Base-by-base conservation (phyloP, 2,888 invertebrate species). In the Idaea dimidiata region DNA sequence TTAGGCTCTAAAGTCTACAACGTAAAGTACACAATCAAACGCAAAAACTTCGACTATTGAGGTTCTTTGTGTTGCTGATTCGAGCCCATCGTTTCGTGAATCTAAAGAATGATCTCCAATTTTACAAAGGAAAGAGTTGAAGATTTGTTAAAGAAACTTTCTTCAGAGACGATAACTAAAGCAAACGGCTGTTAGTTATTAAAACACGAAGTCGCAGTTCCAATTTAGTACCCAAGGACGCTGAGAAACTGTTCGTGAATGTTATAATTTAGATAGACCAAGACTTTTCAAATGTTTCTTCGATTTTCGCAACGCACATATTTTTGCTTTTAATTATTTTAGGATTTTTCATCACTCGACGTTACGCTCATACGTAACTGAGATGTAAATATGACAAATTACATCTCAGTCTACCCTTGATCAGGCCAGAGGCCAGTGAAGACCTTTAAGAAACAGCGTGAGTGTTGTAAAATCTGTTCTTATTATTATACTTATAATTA, bases 21-120 rank as follows among this genome's bases (percentile, higher is more conserved):
- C 8, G 10, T 43, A 43, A 43, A 43, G 43, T 14, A 43, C 43
- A 43, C 43, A 43, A 43, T 43, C 43, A 10, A 43, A 43, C 14
- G 43, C 7, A 10, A 10, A 2, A 43, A 43, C 43, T 8, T 43
- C 43, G 14, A 10, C 43, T 14, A 14, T 43, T 43, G 43, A 43
- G 10, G 8, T 43, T 10, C 43, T 43, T 43, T 14, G 14, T 14
- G 43, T 43, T 43, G 43, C 14, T 8, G 43, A 43, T 43, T 78
- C 67, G 71, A 78, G 75, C 70, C 76, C 73, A 75, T 76, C 73
- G 67, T 72, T 78, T 74, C 75, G 78, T 76, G 79, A 81, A 81
- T 80, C 75, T 71, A 69, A 76, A 70, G 72, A 77, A 78, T 81
- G 72, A 75, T 74, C 75, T 79, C 75, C 73, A 73, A 79, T 82